Base-by-base conservation (phyloP, 2,888 invertebrate genomes). In the Melanargia galathea region DNA sequence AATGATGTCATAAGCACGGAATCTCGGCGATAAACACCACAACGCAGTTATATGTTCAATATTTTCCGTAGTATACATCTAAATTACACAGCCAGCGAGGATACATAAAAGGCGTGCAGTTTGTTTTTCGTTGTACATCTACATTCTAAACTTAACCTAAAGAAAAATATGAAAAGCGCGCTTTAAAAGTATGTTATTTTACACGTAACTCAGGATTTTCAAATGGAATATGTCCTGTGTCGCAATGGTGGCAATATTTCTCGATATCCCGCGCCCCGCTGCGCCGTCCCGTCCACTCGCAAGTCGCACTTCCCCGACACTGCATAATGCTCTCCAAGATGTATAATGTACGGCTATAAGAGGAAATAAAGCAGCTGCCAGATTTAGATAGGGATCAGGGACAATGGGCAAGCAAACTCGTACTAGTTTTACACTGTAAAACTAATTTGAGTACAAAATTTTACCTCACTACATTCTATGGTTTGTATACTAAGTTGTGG, bases 231-330 rank as follows among this genome's bases (percentile, higher is more conserved):
- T 46, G 55, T 60, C 60, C 61, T 49, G 64, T 64, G 66, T 46
- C 40, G 60, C 45, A 59, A 43, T 45, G 65, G 64, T 59, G 66
- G 70, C 71, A 71, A 74, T 73, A 73, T 72, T 73, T 73, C 71
- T 71, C 71, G 71, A 73, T 73, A 75, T 72, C 73, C 73, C 69
- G 72, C 64, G 52, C 62, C 74, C 75, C 71, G 73, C 70, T 59
- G 74, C 63, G 73, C 64, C 60, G 70, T 62, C 71, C 70, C 67
- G 64, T 49, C 67, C 70, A 68, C 65, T 68, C 67, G 61, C 52
- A 13, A 35, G 18, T 20, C 33, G 18, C 20, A 43, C 67, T 46
- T 35, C 48, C 60, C 79, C 80, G 74, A 82, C 72, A 79, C 83
- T 77, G 86, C 85, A 79, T 77, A 69, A 69, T 58, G 59, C 48